Evolutionary conservation across 2,113 vertebrate genomes (phyloP).

Genomic region (Antidorcas marsupialis): DNA sequence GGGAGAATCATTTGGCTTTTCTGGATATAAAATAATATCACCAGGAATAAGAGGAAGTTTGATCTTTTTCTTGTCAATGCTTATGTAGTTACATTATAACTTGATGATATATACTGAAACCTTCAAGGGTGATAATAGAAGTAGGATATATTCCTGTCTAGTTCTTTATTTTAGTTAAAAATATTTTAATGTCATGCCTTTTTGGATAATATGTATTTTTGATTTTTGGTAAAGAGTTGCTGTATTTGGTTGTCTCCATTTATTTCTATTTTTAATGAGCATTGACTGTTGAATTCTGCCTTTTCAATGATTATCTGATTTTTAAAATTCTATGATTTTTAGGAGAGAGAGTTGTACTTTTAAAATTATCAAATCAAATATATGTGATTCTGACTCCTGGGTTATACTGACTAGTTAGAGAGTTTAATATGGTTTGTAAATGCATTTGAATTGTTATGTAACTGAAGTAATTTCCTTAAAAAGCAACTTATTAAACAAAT

Average conservation of each 20-base stretch:
- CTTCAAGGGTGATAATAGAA: not conserved
- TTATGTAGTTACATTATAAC: not conserved
- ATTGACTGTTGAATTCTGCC: not conserved
- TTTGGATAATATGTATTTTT: not conserved
- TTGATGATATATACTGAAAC: not conserved
- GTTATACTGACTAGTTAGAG: not conserved
- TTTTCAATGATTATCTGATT: not conserved
- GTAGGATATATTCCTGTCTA: not conserved
- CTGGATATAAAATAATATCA: not conserved
- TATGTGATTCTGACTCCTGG: not conserved
- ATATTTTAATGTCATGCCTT: not conserved
- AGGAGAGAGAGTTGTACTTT: not conserved
- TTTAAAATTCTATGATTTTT: not conserved
- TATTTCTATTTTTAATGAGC: slow-evolving; percentile 24
- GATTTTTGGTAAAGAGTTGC: not conserved
- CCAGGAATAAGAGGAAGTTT: not conserved
- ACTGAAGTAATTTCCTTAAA: not conserved
- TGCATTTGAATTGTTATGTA: not conserved
- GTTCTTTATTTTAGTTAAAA: not conserved
- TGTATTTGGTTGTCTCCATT: not conserved
- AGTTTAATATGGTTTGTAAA: not conserved
- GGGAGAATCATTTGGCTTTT: not conserved
- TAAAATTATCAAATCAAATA: not conserved
- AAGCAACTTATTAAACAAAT: not conserved
- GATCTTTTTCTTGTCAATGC: not conserved